Evolutionary conservation across 2,797 vertebrate species (phyloP).

Genomic region (Orientallactaga sibirica): DNA sequence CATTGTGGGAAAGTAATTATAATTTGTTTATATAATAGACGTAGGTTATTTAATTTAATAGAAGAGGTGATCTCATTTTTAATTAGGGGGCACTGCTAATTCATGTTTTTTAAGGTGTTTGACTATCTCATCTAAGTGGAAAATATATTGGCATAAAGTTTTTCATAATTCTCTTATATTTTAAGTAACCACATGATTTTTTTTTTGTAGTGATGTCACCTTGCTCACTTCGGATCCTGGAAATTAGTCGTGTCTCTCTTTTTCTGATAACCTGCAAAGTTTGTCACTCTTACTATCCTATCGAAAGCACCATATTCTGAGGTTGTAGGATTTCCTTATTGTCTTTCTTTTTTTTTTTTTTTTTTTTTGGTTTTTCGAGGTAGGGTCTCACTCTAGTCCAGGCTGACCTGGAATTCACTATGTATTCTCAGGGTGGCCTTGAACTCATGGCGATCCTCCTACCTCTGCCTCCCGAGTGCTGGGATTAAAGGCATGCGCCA

Average conservation of each 20-base stretch:
- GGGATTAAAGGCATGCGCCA: too few species aligned
- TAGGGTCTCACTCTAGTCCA: too few species aligned
- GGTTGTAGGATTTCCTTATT: not conserved
- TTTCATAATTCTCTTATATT: not conserved
- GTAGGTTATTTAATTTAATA: not conserved
- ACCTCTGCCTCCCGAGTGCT: too few species aligned
- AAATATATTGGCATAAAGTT: not conserved
- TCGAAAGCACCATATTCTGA: not conserved
- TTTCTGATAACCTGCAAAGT: not conserved
- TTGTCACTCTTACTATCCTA: too few species aligned
- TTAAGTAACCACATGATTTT: not conserved
- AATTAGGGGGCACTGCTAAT: not conserved
- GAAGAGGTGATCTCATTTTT: not conserved
- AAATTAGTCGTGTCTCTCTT: not conserved
- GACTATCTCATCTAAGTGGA: not conserved
- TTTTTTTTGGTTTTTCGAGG: not conserved
- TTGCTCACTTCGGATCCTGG: not conserved
- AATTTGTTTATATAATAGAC: not conserved
- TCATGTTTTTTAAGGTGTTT: not conserved
- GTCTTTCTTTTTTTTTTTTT: not conserved
- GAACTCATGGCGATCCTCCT: too few species aligned
- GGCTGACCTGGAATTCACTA: too few species aligned
- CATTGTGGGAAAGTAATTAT: not conserved
- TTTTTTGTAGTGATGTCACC: not conserved
- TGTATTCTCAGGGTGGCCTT: too few species aligned